phyloP scores from a whole-genome alignment of 2,797 vertebrate species.

The Eospalax fontanierii region DNA sequence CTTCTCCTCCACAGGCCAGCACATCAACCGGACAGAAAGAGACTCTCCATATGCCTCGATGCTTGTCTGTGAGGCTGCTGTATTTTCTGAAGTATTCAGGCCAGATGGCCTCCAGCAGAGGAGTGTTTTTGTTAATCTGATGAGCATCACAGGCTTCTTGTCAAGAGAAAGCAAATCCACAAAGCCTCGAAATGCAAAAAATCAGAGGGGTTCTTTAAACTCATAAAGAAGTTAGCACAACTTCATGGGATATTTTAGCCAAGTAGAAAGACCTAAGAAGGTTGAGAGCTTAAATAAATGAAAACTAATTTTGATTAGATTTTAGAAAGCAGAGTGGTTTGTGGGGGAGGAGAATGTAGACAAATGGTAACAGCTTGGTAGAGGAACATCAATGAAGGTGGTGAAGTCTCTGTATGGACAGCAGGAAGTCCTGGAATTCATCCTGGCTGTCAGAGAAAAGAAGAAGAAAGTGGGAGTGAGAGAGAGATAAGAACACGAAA shows the following conservation, averaged over 20 bases:
- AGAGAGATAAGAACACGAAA: background rate
- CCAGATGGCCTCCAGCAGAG: background rate
- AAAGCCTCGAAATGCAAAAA: slow-evolving; percentile 56
- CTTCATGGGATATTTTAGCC: background rate
- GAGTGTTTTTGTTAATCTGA: slow-evolving; percentile 58
- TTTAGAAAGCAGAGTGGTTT: background rate
- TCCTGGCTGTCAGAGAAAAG: too few species aligned
- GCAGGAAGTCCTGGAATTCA: background rate
- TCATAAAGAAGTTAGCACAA: slow-evolving; percentile 45
- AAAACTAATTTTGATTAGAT: slow-evolving; percentile 49
- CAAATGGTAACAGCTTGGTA: background rate
- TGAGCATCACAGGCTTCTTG: background rate
- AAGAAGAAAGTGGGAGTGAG: background rate
- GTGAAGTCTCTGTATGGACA: too few species aligned
- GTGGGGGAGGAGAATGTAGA: accelerated
- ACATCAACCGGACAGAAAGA: background rate
- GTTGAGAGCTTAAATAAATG: background rate
- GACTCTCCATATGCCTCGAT: background rate
- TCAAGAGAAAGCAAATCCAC: slow-evolving; percentile 49
- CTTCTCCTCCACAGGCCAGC: background rate
- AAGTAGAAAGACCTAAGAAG: slow-evolving; percentile 40
- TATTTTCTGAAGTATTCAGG: background rate
- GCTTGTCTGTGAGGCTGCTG: background rate
- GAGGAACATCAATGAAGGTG: background rate
- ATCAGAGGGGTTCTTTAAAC: slow-evolving; percentile 64